Evolutionary conservation across 1,140 invertebrate species (phyloP).

Genomic region (Magallana ariakensis): DNA sequence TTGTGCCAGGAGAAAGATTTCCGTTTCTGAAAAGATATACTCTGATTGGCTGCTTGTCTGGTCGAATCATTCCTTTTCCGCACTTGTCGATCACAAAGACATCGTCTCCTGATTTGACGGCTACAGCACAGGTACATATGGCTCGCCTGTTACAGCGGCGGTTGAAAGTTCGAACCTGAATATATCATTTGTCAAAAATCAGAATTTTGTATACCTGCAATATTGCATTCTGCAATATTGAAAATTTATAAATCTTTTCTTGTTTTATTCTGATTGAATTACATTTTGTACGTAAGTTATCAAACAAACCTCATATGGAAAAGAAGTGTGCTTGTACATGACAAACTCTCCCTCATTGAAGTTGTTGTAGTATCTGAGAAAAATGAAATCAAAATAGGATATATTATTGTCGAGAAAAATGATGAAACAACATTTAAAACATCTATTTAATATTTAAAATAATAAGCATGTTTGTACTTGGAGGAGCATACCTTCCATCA

Average conservation of each 20-base stretch:
- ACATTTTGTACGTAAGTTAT: not conserved
- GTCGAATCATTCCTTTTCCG: conserved; percentile 38
- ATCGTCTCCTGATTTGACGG: conserved; percentile 73
- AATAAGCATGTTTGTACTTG: no score
- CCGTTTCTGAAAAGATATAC: conserved; percentile 65
- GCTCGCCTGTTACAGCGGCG: conserved; percentile 60
- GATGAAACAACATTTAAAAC: conserved; percentile 12
- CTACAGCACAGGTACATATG: conserved; percentile 74
- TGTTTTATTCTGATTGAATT: not conserved
- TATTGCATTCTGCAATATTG: not conserved
- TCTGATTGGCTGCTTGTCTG: conserved; percentile 50
- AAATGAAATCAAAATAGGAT: not conserved
- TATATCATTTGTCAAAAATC: not conserved
- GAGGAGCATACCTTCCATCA: conserved; percentile 51
- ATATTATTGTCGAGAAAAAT: not conserved
- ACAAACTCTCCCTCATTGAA: conserved; percentile 77
- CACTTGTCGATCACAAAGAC: conserved; percentile 73
- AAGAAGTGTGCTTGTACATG: conserved; percentile 69
- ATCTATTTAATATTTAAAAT: not conserved
- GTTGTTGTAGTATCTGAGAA: conserved; percentile 73
- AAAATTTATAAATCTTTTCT: not conserved
- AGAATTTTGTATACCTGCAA: not conserved
- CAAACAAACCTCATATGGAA: conserved; percentile 71
- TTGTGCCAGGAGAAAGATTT: conserved; percentile 67
- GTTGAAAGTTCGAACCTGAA: conserved; percentile 63